Evolutionary conservation across 2,888 invertebrate species (phyloP), one percentile per base, ranked within the genome.

Genomic region (Strigamia transsilvanica): DNA sequence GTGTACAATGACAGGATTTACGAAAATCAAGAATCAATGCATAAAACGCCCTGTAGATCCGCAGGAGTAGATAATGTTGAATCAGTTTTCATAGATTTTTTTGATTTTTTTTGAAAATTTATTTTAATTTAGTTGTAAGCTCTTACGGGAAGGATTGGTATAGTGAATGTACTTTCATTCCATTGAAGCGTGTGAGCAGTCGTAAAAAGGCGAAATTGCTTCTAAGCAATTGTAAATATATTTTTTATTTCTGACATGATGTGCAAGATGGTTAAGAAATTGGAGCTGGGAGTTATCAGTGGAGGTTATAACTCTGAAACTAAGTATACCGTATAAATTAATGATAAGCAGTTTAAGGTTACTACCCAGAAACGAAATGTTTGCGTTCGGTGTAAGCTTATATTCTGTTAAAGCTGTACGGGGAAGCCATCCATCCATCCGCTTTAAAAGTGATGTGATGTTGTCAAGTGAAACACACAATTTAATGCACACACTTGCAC

Each of bases 131-230:
- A 46, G 5, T n/a, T 13, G 46, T 46, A 46, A 15, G n/a, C 12
- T 46, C n/a, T 46, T 46, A 46, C 46, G 46, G 3, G 46, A 5
- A 46, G 15, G 12, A 1, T 46, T 15, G 12, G 21, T 18, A 18
- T 1, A 56, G n/a, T 56, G 82, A 82, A n/a, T 56, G 32, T 80
- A 21, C 18, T 82, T 82, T 51, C 5, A 56, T 56, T n/a, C 18
- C 9, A 77, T 73, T 51, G 38, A 38, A 38, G 46, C 51, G 32
- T 42, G 21, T 21, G 23, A 41, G 77, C 27, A 46, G 80, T 73
- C 41, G 42, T 27, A 66, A 82, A 38, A 21, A 73, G 15, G 46
- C n/a, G 56, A 56, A 51, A 41, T 77, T 77, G 42, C 56, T 56
- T 56, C n/a, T 56, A 18, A 56, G 56, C 56, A 18, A 56, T 56